Percentiles rank a stretch among this genome's conserved stretches.
Conservation (phyloP, 2,888 invertebrate species). For the Tenthredo amoena region DNA sequence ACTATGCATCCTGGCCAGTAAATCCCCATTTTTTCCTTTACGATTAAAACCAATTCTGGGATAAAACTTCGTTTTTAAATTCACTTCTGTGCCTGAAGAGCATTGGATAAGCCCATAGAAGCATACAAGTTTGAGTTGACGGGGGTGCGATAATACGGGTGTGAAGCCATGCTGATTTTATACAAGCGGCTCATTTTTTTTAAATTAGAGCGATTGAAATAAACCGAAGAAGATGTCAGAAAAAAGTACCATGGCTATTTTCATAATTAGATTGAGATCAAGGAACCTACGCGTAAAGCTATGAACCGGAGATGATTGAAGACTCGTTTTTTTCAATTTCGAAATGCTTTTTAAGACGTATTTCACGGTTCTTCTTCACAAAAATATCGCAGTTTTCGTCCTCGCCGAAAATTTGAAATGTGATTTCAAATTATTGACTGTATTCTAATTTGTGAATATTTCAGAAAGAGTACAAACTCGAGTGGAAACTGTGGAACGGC, state of each 20-base stretch:
- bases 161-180: neutral
- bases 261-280: too few species aligned
- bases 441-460: neutral
- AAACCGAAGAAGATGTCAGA: too few species aligned
- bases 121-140: neutral
- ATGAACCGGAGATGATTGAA: too few species aligned
- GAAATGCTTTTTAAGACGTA: too few species aligned
- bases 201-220: too few species aligned
- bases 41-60: neutral
- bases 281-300: too few species aligned
- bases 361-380: neutral
- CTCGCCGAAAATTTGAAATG: neutral
- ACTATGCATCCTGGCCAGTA: neutral
- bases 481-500: neutral
- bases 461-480: neutral
- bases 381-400: neutral
- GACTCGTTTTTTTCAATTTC: too few species aligned
- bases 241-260: too few species aligned
- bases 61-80: neutral
- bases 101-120: neutral
- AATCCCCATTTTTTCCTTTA: neutral
- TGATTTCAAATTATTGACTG: neutral
- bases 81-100: neutral
- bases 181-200: neutral
- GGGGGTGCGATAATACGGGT: neutral